Base-by-base conservation (phyloP, 1,140 invertebrate genomes). In the Drosophila simulans region DNA sequence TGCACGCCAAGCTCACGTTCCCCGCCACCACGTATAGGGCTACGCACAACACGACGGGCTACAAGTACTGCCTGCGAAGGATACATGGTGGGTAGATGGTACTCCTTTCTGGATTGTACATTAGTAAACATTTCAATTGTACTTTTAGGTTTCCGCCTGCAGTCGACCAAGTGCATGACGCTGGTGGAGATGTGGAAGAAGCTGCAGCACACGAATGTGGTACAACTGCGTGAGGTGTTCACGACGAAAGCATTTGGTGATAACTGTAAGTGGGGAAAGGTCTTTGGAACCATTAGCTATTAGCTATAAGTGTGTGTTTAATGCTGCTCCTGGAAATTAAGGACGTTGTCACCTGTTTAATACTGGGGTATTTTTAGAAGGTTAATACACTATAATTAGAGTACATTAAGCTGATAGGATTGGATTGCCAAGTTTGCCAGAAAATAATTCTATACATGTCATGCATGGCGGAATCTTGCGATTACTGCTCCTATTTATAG, bases 161-260 rank as follows among this genome's bases (percentile, higher is more conserved):
- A 95, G 63, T 97, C 96, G 80, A 96, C 96, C 31, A 98, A 98
- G 91, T 97, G 96, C 91, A 96, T 97, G 93, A 93, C 96, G 8
- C 91, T 97, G 53, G 96, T 98, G 39, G 98, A 99, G 72, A 95
- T 96, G 93, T 99, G 98, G 98, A 98, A 98, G 91, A 96, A 97
- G 92, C 93, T 99, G 20, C 95, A 96, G 77, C 98, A 99, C 93
- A 96, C 98, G 75, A 99, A 99, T 94, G 94, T 99, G 68, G 97
- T 99, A 43, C 95, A 97, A 75, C 93, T 99, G 40, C 94, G 97
- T 91, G 97, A 99, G 93, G 97, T 98, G 57, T 99, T 99, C 93
- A 97, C 97, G 11, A 99, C 98, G 37, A 98, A 98, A 93, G 96
- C 96, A 39, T 99, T 99, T 93, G 96, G 97, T 85, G 98, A 99